Percentiles rank a stretch among this genome's conserved stretches.
phyloP scores from a whole-genome alignment of 2,888 invertebrate species.

The Drosophila infuscata region DNA sequence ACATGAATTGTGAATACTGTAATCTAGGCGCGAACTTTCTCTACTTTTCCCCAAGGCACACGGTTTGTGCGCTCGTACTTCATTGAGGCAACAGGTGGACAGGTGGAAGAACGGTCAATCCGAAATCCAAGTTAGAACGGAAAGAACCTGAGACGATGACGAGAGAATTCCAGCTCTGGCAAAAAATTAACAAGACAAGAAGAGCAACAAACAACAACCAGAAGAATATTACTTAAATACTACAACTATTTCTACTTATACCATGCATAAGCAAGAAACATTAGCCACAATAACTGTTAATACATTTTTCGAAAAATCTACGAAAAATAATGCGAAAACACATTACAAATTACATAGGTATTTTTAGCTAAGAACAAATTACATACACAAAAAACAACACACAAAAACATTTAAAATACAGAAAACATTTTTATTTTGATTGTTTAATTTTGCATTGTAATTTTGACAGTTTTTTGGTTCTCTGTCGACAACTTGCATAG shows the following conservation, averaged over 20 bases:
- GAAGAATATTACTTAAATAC: constrained; percentile 59
- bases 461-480: constrained; percentile 26
- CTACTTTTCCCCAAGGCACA: constrained; percentile 6
- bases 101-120: constrained; percentile 1
- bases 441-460: constrained; percentile 24
- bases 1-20: constrained; percentile 61
- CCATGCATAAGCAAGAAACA: constrained; percentile 23
- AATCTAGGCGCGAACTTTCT: constrained; percentile 58
- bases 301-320: constrained; percentile 33
- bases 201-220: constrained; percentile 6
- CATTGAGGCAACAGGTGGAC: constrained; percentile 6
- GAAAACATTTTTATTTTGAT: constrained; percentile 3
- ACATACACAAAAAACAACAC: constrained; percentile 24
- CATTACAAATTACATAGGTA: constrained; percentile 40
- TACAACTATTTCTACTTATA: constrained; percentile 46
- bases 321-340: constrained; percentile 30
- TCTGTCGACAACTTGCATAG: constrained; percentile 21
- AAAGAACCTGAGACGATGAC: constrained; percentile 10
- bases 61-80: not conserved
- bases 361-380: constrained; percentile 55
- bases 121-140: constrained; percentile 9
- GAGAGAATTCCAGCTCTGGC: constrained; percentile 14
- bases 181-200: constrained; percentile 11
- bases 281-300: constrained; percentile 37
- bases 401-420: constrained; percentile 7